These are phyloP conservation scores for Crematogaster levior DNA, from an alignment of 2,888 invertebrate genomes.

Conservation along the genomic window DNA sequence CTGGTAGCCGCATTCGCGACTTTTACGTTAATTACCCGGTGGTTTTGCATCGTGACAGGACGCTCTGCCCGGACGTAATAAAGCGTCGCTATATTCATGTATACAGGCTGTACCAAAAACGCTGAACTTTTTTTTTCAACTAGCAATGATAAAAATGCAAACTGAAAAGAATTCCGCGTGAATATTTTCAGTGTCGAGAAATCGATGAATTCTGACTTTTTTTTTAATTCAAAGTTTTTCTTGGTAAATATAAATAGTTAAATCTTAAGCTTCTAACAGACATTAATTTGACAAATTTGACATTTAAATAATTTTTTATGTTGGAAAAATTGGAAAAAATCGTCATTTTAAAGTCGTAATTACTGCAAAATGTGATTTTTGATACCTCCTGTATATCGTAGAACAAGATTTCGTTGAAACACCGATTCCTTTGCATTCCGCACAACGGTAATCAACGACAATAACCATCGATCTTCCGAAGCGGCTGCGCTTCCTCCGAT, in stretches of 20 bases:
- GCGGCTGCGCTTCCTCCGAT: conserved; percentile 47
- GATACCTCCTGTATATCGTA: conserved; percentile 1
- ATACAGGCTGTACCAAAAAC: conserved; percentile 26
- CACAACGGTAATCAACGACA: conserved; percentile 55
- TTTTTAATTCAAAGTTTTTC: not conserved
- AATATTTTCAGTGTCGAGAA: not conserved
- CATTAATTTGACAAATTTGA: not conserved
- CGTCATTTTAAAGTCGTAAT: not conserved
- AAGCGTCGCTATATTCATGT: conserved; percentile 19
- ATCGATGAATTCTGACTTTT: not conserved
- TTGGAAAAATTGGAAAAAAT: not conserved
- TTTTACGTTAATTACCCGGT: conserved; percentile 48
- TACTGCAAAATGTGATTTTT: not conserved
- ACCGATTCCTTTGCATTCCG: conserved; percentile 49
- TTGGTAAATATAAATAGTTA: not conserved
- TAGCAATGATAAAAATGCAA: not conserved
- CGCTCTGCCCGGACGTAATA: conserved; percentile 45
- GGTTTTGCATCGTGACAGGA: conserved; percentile 49
- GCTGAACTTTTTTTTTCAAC: not conserved
- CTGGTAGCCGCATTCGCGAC: conserved; percentile 31
- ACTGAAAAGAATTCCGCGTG: not conserved
- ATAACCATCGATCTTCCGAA: conserved; percentile 55
- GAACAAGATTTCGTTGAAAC: conserved; percentile 21
- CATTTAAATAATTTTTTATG: not conserved
- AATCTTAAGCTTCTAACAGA: not conserved